Evolutionary conservation across 2,797 vertebrate genomes (phyloP), one percentile per base, ranked within the genome.

Genomic region (Aselliscus stoliczkanus): DNA sequence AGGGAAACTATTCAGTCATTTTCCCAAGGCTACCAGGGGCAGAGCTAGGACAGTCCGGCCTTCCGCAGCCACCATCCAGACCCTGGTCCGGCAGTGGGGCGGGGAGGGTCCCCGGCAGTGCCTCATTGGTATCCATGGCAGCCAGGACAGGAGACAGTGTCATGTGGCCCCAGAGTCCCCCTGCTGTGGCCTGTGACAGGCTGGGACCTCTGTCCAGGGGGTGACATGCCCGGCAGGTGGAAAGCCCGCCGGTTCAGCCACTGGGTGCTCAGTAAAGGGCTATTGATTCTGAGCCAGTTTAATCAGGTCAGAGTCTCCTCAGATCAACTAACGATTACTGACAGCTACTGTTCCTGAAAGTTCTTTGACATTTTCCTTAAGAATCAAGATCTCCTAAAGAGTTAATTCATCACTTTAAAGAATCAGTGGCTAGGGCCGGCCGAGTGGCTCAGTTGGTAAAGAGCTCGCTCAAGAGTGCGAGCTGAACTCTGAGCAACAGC

Each of bases 31-130:
- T 37, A 25, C 52, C 25, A 39, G 54, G 25, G 29, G 17, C 34
- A 25, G 60, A 83, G 44, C 11, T 0, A 3, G 34, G 14, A 13
- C 7, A 3, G 27, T 27, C 42, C 1, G 5, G 12, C 31, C 20
- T 31, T 39, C 1, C 1, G 0, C 21, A 13, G 7, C 47, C 54
- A 13, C 20, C 15, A 5, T 12, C 21, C 62, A 17, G 9, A 3
- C 10, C 7, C 8, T 18, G 3, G 31, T 31, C 58, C 13, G 14
- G 47, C 12, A 14, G 47, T 50, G 47, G 47, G 14, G 47, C 15
- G 47, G 47, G 44, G 14, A 12, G 47, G 47, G 47, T 50, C 4
- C 14, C 14, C 58, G 25, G 54, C 54, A 3, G 21, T 7, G 67
- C 23, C 50, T 18, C 27, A 4, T 4, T n/a, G 84, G 67, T 25